Conservation (phyloP, 2,113 vertebrate species). For the Coturnix japonica region DNA sequence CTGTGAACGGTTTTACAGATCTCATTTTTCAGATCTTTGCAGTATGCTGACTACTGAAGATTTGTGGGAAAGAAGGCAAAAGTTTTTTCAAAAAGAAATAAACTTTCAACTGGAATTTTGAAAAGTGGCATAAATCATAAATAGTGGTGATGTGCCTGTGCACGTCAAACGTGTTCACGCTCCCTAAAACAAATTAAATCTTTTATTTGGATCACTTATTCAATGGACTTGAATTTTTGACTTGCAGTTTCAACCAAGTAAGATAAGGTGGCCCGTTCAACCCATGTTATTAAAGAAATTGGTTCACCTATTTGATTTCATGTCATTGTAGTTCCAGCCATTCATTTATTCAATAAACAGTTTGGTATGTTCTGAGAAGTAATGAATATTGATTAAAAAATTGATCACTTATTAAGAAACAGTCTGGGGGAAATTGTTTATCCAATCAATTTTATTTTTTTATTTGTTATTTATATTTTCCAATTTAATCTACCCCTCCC, state of each 20-base stretch:
- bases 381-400: constrained; percentile 89
- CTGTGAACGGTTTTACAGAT: constrained; percentile 63
- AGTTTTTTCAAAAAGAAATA: constrained; percentile 5
- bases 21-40: constrained; percentile 71
- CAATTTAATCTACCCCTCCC: constrained; percentile 79
- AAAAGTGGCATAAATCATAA: background rate
- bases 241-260: constrained; percentile 69
- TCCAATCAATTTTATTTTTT: constrained; percentile 88
- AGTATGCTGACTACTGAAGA: constrained; percentile 54
- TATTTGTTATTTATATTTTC: constrained; percentile 89
- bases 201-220: constrained; percentile 60
- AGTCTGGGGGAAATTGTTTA: constrained; percentile 87
- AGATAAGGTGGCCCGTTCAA: constrained; percentile 74
- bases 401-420: constrained; percentile 88
- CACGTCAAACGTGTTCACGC: background rate
- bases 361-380: constrained; percentile 85
- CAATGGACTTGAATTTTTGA: constrained; percentile 54
- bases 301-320: constrained; percentile 83
- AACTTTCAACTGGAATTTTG: background rate
- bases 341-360: constrained; percentile 87
- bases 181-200: constrained; percentile 34
- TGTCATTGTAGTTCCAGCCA: constrained; percentile 81
- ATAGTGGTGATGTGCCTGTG: background rate
- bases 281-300: constrained; percentile 83
- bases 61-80: constrained; percentile 2